A percentile compares a stretch with the other conserved stretches of the same genome.
phyloP scores from a whole-genome alignment of 2,888 invertebrate species.

The Nymphalis polychloros region DNA sequence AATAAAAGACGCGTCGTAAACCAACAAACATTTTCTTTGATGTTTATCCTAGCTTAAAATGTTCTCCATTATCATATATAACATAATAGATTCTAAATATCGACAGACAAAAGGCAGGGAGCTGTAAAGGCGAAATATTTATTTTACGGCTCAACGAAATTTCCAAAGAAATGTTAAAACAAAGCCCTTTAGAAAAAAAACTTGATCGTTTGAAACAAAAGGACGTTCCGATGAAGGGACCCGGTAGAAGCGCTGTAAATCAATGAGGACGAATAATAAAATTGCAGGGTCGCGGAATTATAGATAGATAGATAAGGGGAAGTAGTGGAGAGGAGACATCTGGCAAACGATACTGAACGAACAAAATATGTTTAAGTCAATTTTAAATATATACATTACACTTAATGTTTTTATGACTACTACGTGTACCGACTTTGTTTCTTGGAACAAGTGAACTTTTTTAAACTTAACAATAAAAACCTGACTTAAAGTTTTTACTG shows the following conservation, averaged over 20 bases:
- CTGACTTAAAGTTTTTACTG: too few relatives aligned
- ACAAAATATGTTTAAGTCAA: background rate
- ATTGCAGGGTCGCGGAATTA: constrained; percentile 41
- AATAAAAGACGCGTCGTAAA: constrained; percentile 32
- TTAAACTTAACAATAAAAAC: too few relatives aligned
- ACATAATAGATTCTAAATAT: constrained; percentile 44
- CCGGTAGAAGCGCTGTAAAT: constrained; percentile 59
- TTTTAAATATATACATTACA: background rate
- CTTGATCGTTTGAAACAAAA: constrained; percentile 66
- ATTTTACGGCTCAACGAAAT: constrained; percentile 62
- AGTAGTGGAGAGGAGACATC: constrained; percentile 29
- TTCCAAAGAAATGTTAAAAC: constrained; percentile 65
- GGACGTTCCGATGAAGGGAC: constrained; percentile 66
- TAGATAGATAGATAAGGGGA: constrained; percentile 26
- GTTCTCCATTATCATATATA: constrained; percentile 31
- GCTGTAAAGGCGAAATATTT: constrained; percentile 69
- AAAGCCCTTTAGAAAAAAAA: constrained; percentile 68
- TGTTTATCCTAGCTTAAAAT: constrained; percentile 28
- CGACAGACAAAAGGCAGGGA: constrained; percentile 55
- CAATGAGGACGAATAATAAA: constrained; percentile 64
- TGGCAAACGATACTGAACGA: constrained; percentile 30
- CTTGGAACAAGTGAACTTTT: too few relatives aligned
- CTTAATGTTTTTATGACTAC: too few relatives aligned
- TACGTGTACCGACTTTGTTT: too few relatives aligned
- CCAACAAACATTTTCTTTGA: constrained; percentile 30